phyloP scores from a whole-genome alignment of 1,140 invertebrate species.

The Fragariocoptes setiger region DNA sequence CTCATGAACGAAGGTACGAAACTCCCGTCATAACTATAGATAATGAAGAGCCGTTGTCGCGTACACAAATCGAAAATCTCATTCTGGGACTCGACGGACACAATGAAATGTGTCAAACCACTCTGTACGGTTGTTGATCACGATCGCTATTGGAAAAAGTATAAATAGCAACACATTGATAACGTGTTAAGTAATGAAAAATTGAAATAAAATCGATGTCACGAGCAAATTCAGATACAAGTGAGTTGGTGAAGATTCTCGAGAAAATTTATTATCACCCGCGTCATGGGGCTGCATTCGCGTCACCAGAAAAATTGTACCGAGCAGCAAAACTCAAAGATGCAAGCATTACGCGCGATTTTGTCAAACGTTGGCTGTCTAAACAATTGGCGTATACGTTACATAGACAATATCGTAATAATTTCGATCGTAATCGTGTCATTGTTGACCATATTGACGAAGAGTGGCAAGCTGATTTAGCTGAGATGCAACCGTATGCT shows the following conservation, averaged over 20 bases:
- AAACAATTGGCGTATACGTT: conserved; percentile 12
- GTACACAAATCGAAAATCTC: no score
- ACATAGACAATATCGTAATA: conserved; percentile 9
- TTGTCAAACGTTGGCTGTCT: conserved; percentile 10
- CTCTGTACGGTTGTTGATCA: no score
- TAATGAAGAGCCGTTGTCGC: no score
- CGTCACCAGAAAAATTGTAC: neutral
- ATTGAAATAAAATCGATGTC: no score
- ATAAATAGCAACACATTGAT: no score
- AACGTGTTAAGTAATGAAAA: no score
- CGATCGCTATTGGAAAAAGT: no score
- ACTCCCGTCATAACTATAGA: no score
- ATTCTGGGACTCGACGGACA: no score
- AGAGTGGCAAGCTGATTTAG: conserved; percentile 11
- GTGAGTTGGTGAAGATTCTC: conserved; percentile 3
- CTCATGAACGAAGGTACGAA: no score
- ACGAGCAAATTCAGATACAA: neutral
- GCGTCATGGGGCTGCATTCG: neutral
- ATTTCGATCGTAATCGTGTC: conserved; percentile 10
- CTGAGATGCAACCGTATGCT: conserved; percentile 8
- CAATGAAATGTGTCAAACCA: no score
- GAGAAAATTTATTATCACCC: conserved; percentile 6
- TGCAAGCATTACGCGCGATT: neutral
- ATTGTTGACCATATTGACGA: conserved; percentile 9
- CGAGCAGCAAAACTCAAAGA: neutral